Percentiles rank a stretch among this genome's conserved stretches.
Evolutionary conservation across 2,888 invertebrate species (phyloP).

Genomic region (Eudasyphora cyanicolor): DNA sequence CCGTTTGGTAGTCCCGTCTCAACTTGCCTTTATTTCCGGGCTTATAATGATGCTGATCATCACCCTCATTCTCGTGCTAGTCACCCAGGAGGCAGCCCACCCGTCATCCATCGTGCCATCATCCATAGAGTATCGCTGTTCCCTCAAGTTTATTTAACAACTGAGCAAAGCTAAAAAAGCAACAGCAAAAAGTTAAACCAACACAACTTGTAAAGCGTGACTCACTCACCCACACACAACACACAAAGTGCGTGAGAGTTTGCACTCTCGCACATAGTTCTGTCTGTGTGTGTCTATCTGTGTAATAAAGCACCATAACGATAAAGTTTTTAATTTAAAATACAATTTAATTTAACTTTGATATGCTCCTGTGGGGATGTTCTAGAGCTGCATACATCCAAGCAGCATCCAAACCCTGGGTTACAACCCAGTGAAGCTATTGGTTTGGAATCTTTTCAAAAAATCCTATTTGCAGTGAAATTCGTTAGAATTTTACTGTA

Average conservation of each 20-base stretch:
- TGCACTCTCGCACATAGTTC: neutral
- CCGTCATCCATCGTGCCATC: no score
- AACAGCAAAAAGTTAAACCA: slow-evolving; percentile 19
- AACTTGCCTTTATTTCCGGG: no score
- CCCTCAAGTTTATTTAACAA: slow-evolving; percentile 17
- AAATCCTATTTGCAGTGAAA: no score
- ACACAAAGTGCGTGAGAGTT: neutral
- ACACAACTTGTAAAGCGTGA: neutral
- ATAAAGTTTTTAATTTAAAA: slow-evolving; percentile 78
- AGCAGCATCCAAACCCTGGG: slow-evolving; percentile 2
- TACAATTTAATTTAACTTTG: slow-evolving; percentile 80
- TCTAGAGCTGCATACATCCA: neutral
- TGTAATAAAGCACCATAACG: slow-evolving; percentile 63
- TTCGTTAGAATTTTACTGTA: no score
- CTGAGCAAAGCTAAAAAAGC: neutral
- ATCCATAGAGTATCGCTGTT: neutral
- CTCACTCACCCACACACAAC: neutral
- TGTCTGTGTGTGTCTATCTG: neutral
- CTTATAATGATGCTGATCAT: no score
- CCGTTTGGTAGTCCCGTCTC: no score
- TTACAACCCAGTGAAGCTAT: neutral
- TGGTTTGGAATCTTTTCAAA: neutral
- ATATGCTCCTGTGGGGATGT: slow-evolving; percentile 71
- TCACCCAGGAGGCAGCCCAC: no score
- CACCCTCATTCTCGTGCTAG: no score